Evolutionary conservation across 2,113 vertebrate genomes (phyloP).

Genomic region (Microtus richardsoni): DNA sequence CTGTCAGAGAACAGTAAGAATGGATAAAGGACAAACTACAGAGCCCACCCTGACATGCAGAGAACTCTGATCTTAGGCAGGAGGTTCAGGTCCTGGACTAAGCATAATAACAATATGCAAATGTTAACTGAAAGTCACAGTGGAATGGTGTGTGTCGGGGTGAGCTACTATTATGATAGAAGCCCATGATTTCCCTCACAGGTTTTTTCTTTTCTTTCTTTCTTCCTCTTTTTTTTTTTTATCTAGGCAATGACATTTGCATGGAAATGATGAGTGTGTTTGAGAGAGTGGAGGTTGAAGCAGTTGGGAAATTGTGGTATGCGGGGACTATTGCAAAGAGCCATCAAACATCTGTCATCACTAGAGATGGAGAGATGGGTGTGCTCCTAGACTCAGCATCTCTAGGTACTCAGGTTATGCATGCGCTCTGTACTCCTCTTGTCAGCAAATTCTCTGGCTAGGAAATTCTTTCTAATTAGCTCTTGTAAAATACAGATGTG

Average conservation of each 20-base stretch:
- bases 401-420: not conserved
- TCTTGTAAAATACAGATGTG: conserved; percentile 8
- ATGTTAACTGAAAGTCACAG: not conserved
- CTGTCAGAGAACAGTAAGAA: not conserved
- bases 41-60: not conserved
- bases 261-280: not conserved
- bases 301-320: not conserved
- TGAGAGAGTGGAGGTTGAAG: not conserved
- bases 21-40: not conserved
- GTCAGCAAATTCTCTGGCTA: conserved; percentile 44
- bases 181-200: not conserved
- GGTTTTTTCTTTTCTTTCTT: not conserved
- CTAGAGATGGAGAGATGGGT: not conserved
- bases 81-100: not conserved
- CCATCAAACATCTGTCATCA: not conserved
- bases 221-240: too few relatives aligned
- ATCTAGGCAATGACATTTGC: not conserved
- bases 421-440: not conserved
- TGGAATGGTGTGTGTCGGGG: not conserved
- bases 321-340: rapidly evolving
- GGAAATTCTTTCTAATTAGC: conserved; percentile 54
- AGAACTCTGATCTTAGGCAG: not conserved
- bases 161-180: not conserved
- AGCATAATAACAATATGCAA: not conserved
- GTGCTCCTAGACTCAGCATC: not conserved